phyloP scores from a whole-genome alignment of 2,888 invertebrate genomes.

The Matsumyia berberina region DNA sequence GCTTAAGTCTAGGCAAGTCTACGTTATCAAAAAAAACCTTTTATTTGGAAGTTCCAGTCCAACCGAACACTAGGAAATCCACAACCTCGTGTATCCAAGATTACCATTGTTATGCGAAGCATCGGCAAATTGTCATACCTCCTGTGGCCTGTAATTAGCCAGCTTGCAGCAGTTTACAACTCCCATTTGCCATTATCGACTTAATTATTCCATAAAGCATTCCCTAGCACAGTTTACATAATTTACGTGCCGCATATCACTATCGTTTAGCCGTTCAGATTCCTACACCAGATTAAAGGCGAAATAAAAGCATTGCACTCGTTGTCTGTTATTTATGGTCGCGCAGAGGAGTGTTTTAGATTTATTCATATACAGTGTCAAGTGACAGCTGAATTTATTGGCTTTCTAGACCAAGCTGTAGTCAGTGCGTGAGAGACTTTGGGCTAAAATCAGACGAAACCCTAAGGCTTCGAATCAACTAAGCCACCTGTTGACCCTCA shows the following conservation, averaged over 20 bases:
- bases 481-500: constrained; percentile 27
- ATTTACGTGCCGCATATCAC: constrained; percentile 27
- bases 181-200: constrained; percentile 33
- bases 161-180: constrained; percentile 27
- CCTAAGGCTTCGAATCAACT: neutral
- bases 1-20: too few relatives aligned
- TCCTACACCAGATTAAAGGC: constrained; percentile 20
- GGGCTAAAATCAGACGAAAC: neutral
- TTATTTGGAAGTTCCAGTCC: too few relatives aligned
- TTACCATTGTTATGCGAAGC: neutral
- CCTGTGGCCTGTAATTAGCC: constrained; percentile 23
- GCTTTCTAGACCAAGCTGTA: constrained; percentile 26
- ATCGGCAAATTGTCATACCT: neutral
- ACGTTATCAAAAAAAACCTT: too few relatives aligned
- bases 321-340: constrained; percentile 25
- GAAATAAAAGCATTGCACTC: constrained; percentile 16
- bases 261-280: constrained; percentile 30
- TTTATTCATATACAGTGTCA: constrained; percentile 29
- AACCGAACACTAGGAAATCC: too few relatives aligned
- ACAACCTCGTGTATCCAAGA: too few relatives aligned
- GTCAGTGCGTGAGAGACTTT: neutral
- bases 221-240: constrained; percentile 27
- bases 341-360: constrained; percentile 21
- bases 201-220: constrained; percentile 25
- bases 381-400: constrained; percentile 41